These are phyloP conservation scores for Delia radicum DNA, from an alignment of 1,140 invertebrate genomes.

Conservation along the genomic window DNA sequence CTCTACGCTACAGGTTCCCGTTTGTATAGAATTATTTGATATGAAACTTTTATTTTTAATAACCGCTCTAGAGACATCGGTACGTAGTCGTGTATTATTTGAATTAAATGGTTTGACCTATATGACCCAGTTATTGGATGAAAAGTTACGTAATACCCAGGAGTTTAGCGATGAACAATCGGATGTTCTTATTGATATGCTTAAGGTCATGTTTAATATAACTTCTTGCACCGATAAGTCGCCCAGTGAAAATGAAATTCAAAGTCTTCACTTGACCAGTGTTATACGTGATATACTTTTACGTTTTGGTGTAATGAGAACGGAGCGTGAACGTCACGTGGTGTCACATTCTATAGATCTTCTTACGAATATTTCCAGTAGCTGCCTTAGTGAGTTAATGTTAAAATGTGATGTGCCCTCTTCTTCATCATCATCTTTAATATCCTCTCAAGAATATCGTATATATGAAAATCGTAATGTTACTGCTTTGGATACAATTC, in stretches of 20 bases:
- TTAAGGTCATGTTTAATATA: constrained; percentile 89
- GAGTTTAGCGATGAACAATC: constrained; percentile 65
- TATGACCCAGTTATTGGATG: constrained; percentile 77
- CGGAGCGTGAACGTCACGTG: constrained; percentile 69
- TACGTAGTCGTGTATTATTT: constrained; percentile 70
- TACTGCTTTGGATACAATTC: constrained; percentile 67
- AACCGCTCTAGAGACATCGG: constrained; percentile 74
- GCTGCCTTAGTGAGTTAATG: constrained; percentile 54
- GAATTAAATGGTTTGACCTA: constrained; percentile 79
- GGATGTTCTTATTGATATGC: constrained; percentile 76
- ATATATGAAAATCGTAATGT: constrained; percentile 68
- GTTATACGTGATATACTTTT: constrained; percentile 74
- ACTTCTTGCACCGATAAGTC: constrained; percentile 62
- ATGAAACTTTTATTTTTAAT: constrained; percentile 86
- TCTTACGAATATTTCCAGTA: constrained; percentile 59
- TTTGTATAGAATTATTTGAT: constrained; percentile 82
- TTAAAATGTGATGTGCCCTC: constrained; percentile 37
- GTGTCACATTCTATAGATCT: constrained; percentile 70
- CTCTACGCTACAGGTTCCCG: constrained; percentile 51
- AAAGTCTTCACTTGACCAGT: constrained; percentile 70
- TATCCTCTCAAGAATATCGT: neutral
- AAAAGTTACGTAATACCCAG: constrained; percentile 60
- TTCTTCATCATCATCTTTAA: constrained; percentile 29
- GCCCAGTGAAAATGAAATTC: constrained; percentile 70
- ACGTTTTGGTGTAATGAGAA: constrained; percentile 59